A percentile compares a stretch with the other conserved stretches of the same genome.
phyloP scores from a whole-genome alignment of 2,797 vertebrate species.

The Muraenolepis orangiensis region DNA sequence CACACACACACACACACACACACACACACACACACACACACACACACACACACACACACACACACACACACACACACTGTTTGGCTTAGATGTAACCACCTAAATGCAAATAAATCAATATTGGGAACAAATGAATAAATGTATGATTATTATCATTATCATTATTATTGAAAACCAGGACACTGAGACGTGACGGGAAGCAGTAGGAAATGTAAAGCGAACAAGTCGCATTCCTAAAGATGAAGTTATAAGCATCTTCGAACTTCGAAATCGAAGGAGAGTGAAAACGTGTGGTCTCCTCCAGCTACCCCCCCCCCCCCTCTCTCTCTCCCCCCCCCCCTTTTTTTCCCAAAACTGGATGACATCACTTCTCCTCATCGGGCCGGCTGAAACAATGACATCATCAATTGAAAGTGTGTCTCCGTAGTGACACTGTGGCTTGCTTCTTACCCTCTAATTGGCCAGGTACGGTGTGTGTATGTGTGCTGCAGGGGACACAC shows the following conservation, averaged over 20 bases:
- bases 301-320: too few species aligned
- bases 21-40: too few species aligned
- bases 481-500: not conserved
- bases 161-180: not conserved
- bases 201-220: too few species aligned
- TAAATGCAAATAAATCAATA: not conserved
- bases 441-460: slow-evolving; percentile 61
- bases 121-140: not conserved
- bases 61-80: too few species aligned
- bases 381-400: slow-evolving; percentile 47
- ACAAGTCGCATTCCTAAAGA: too few species aligned
- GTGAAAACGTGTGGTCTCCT: not conserved
- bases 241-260: too few species aligned
- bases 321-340: too few species aligned
- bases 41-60: too few species aligned
- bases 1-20: too few species aligned
- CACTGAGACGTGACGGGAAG: not conserved
- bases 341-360: too few species aligned
- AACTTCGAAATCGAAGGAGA: not conserved
- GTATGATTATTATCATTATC: not conserved
- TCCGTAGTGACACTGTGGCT: slow-evolving; percentile 27
- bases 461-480: not conserved
- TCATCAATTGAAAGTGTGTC: slow-evolving; percentile 45
- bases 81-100: not conserved
- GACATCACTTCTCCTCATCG: too few species aligned